Evolutionary conservation across 2,113 vertebrate genomes (phyloP).

Genomic region (Bungarus multicinctus): DNA sequence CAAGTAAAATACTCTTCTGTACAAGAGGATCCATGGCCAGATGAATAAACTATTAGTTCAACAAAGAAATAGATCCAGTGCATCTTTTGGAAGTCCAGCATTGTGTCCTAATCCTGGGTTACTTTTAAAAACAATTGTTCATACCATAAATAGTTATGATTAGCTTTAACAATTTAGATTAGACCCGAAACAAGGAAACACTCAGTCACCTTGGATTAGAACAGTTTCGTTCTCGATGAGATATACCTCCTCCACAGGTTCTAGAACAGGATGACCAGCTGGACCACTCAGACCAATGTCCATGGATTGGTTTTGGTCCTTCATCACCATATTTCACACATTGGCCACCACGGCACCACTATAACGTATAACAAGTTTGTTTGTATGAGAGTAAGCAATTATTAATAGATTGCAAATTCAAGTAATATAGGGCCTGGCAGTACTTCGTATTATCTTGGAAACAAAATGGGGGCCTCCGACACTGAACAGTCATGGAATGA

Average conservation of each 20-base stretch:
- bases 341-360: constrained; percentile 90
- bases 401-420: not conserved
- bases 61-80: not conserved
- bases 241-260: constrained; percentile 84
- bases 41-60: not conserved
- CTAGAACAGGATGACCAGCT: constrained; percentile 84
- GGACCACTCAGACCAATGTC: constrained; percentile 87
- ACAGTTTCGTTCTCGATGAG: constrained; percentile 81
- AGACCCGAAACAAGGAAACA: not conserved
- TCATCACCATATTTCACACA: constrained; percentile 86
- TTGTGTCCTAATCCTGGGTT: not conserved
- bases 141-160: not conserved
- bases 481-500: not conserved
- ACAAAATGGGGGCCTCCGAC: not conserved
- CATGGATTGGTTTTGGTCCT: constrained; percentile 77
- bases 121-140: not conserved
- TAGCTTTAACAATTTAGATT: not conserved
- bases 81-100: not conserved
- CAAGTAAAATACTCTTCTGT: not conserved
- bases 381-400: not conserved
- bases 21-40: not conserved
- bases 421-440: not conserved
- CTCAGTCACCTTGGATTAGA: constrained; percentile 74
- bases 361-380: not conserved
- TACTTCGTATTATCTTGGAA: not conserved